Base-by-base conservation (phyloP, 2,113 vertebrate genomes). In the Nipponia nippon region DNA sequence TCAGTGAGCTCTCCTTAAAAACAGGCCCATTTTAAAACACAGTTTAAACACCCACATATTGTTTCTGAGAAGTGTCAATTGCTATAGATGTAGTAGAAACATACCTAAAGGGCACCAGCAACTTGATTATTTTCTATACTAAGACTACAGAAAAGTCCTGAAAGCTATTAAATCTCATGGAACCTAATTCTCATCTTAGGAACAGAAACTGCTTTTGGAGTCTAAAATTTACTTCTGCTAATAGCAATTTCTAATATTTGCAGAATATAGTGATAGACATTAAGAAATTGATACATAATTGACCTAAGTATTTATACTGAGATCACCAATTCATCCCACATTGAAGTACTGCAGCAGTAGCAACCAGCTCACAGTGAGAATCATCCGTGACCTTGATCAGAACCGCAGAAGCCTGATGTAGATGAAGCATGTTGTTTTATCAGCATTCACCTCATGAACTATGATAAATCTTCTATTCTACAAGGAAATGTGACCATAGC, bases 401-500 rank as follows among this genome's bases (percentile, higher is more conserved):
- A 61, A 17, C 52, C 5, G 9, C 47, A 44, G 83, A 34, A 77
- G 14, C 40, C 58, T 8, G 42, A 8, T 4, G 25, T 5, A 44
- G 32, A 17, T 18, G 32, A 17, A 50, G 20, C 20, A 16, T 7
- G 0, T 10, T 36, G 16, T 16, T 8, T 2, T 14, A 53, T 7
- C 82, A 52, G 3, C 56, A 47, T 2, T 13, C 11, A 42, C 52
- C 42, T 38, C n/a, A 17, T 8, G 13, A 77, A 18, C 30, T 1
- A 32, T 0, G 6, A 27, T 6, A 14, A 6, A 2, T 42, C 46
- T 30, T 10, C 32, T 26, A 0, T 14, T 76, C 63, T 11, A 22
- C 50, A 50, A 23, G 7, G 53, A 38, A 40, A 36, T 0, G 20
- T 2, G 32, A 14, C 29, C 62, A 8, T 1, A 25, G 10, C 30